A percentile compares a stretch with the other conserved stretches of the same genome.
phyloP scores from a whole-genome alignment of 2,888 invertebrate species.

The Pediacus dermestoides region DNA sequence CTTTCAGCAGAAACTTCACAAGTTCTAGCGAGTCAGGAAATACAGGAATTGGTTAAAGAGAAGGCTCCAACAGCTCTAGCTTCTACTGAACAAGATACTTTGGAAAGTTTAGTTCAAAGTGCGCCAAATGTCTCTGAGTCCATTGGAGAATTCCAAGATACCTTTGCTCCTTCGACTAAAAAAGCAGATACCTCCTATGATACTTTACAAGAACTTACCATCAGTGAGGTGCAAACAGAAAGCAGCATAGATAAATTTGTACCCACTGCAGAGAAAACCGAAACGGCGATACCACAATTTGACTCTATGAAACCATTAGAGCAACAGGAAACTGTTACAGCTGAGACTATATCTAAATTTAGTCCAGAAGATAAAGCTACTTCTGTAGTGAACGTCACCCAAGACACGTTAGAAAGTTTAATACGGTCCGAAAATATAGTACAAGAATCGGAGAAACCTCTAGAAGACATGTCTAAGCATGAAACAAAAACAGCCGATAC shows the following conservation, averaged over 20 bases:
- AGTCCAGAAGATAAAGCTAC: constrained; percentile 31
- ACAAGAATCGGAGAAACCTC: constrained; percentile 50
- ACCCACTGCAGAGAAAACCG: constrained; percentile 26
- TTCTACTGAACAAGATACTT: constrained; percentile 24
- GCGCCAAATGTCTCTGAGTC: constrained; percentile 30
- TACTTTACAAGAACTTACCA: constrained; percentile 56
- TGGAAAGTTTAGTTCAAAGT: constrained; percentile 30
- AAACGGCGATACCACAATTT: constrained; percentile 41
- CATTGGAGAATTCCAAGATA: constrained; percentile 38
- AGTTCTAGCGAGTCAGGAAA: constrained; percentile 29
- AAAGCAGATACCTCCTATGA: constrained; percentile 53
- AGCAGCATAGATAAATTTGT: constrained; percentile 42
- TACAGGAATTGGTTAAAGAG: constrained; percentile 22
- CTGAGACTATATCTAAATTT: constrained; percentile 36
- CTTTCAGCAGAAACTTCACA: constrained; percentile 49
- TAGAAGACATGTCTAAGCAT: constrained; percentile 35
- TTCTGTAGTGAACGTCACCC: constrained; percentile 42
- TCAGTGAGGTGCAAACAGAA: constrained; percentile 46
- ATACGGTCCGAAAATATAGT: constrained; percentile 46
- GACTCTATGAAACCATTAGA: constrained; percentile 44
- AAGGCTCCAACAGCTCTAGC: constrained; percentile 27
- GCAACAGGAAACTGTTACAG: constrained; percentile 38
- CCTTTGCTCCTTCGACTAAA: constrained; percentile 53
- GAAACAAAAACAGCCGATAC: constrained; percentile 46
- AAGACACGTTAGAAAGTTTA: constrained; percentile 49